Evolutionary conservation across 2,113 vertebrate genomes (phyloP), one percentile per base, ranked within the genome.

Genomic region (Perca flavescens): DNA sequence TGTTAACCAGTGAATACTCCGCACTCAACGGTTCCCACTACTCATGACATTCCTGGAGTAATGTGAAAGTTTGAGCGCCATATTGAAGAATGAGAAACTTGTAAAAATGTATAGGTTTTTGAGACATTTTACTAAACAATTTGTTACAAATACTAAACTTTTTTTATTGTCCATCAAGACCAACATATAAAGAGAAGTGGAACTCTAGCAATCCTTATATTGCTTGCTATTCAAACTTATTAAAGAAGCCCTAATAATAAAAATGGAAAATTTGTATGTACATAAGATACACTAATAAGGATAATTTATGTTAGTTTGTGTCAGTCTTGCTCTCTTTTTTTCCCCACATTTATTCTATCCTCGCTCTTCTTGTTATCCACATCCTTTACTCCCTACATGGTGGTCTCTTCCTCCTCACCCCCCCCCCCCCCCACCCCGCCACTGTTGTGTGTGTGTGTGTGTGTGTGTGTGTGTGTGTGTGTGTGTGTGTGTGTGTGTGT

Each of bases 351-450:
- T 22, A 46, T 31, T 34, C 66, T 17, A 1, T 63, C 61, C 52
- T 57, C 21, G 10, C 58, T 56, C 25, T 61, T 14, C 60, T 67
- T 47, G 19, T 77, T 53, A 81, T 86, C 50, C 63, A 36, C 85
- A 57, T 69, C 28, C 60, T 25, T 70, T 46, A 49, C 67, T 67
- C 72, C 86, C 85, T 46, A 57, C 52, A 67, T 80, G 81, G 69
- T 88, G 92, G 89, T 89, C 77, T 91, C 74, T 83, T 78, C 88
- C 86, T 77, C 16, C 86, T 74, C 16, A 54, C 80, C 16, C 43
- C 40, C 28, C 28, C 50, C 25, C 25, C 25, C 25, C 25, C 25
- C 25, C 1, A 25, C 25, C 36, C 57, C 31, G 17, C 49, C 78
- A 80, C 86, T 86, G 1, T 49, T 43, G 52, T 40, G 7, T 40